Percentiles rank a stretch among this genome's conserved stretches.
phyloP scores from a whole-genome alignment of 2,797 vertebrate species.

The Epinephelus malabaricus region DNA sequence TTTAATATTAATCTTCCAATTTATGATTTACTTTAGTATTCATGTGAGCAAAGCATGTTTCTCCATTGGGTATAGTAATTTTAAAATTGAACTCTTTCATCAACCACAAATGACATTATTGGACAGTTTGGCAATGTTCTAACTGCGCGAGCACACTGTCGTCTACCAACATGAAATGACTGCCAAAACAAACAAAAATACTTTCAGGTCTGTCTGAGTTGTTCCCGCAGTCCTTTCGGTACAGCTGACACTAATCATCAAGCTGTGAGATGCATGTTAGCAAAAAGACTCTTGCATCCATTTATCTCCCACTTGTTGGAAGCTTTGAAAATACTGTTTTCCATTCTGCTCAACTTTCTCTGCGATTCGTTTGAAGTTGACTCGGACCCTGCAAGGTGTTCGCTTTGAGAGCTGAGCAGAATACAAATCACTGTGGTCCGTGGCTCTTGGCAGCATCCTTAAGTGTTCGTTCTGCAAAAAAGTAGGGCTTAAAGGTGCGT shows the following conservation, averaged over 20 bases:
- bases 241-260: slow-evolving; percentile 27
- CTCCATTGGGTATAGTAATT: slow-evolving; percentile 43
- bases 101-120: slow-evolving; percentile 41
- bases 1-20: slow-evolving; percentile 68
- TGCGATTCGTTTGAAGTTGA: slow-evolving; percentile 68
- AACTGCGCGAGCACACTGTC: slow-evolving; percentile 37
- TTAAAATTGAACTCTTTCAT: slow-evolving; percentile 58
- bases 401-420: slow-evolving; percentile 66
- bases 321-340: slow-evolving; percentile 53
- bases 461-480: slow-evolving; percentile 68
- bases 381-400: slow-evolving; percentile 64
- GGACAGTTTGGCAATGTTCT: slow-evolving; percentile 47
- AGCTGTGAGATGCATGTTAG: slow-evolving; percentile 2
- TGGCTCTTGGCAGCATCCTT: slow-evolving; percentile 71
- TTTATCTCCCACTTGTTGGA: slow-evolving; percentile 57
- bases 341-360: slow-evolving; percentile 64
- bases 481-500: slow-evolving; percentile 44
- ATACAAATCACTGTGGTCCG: slow-evolving; percentile 74
- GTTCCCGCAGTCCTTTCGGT: slow-evolving; percentile 5
- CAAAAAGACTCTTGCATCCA: slow-evolving; percentile 6
- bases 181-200: slow-evolving; percentile 23
- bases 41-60: slow-evolving; percentile 40
- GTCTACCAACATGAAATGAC: slow-evolving; percentile 28
- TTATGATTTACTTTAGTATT: slow-evolving; percentile 52
- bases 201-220: slow-evolving; percentile 25